A percentile compares a stretch with the other conserved stretches of the same genome.
Conservation (phyloP, 2,888 invertebrate species). For the Marronus borbonicus region DNA sequence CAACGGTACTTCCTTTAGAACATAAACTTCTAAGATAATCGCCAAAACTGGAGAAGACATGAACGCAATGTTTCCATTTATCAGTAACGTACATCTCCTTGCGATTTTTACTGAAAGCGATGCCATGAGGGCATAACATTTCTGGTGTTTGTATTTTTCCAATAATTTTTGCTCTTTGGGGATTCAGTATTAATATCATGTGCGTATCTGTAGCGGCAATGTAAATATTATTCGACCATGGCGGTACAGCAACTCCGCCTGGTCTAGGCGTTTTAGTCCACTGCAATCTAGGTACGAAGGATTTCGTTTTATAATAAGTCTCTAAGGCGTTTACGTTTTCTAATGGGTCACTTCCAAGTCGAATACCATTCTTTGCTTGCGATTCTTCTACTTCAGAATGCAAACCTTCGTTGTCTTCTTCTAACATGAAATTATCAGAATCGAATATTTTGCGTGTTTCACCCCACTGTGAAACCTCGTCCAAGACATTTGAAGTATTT, state of each 20-base stretch:
- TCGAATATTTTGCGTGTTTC: conserved; percentile 74
- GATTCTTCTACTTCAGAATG: conserved; percentile 73
- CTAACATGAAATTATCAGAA: conserved; percentile 73
- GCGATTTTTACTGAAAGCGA: conserved; percentile 74
- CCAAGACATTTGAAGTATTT: conserved; percentile 74
- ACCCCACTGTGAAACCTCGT: conserved; percentile 75
- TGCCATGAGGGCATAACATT: conserved; percentile 77
- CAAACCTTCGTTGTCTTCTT: conserved; percentile 69
- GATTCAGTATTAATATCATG: conserved; percentile 63
- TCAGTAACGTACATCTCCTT: conserved; percentile 77
- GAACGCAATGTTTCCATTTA: conserved; percentile 81
- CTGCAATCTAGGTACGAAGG: conserved; percentile 73
- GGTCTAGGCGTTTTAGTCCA: conserved; percentile 77
- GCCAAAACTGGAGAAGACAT: conserved; percentile 79
- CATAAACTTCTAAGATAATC: conserved; percentile 76
- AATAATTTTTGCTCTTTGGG: conserved; percentile 70
- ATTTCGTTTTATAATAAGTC: conserved; percentile 73
- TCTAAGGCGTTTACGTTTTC: conserved; percentile 72
- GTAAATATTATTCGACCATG: conserved; percentile 77
- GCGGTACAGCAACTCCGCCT: conserved; percentile 78
- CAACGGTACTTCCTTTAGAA: conserved; percentile 77
- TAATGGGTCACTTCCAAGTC: conserved; percentile 69
- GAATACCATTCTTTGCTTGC: conserved; percentile 62
- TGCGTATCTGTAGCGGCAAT: conserved; percentile 75
- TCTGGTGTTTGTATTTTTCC: conserved; percentile 72